Conservation (phyloP, 2,797 vertebrate species). For the Phaenicophaeus curvirostris region DNA sequence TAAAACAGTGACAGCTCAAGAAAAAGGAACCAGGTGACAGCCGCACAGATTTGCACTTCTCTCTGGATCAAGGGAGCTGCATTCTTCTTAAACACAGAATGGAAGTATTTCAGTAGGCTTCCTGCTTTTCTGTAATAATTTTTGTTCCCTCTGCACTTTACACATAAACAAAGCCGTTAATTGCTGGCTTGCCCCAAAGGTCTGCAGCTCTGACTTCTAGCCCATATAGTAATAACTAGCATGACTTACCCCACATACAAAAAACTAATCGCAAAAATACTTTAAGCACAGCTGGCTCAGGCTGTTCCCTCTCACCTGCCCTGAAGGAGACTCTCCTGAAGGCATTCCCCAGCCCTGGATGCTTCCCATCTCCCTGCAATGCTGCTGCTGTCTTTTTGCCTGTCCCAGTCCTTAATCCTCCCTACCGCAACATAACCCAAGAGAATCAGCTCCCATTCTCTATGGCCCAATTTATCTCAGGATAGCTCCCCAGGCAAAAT, state of each 20-base stretch:
- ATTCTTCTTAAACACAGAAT: not conserved
- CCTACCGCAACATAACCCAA: not conserved
- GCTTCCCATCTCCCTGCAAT: not conserved
- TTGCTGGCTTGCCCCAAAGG: not conserved
- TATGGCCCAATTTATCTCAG: not conserved
- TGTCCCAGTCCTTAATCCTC: not conserved
- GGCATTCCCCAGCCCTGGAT: not conserved
- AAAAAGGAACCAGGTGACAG: not conserved
- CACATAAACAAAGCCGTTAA: not conserved
- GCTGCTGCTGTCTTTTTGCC: not conserved
- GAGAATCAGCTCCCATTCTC: not conserved
- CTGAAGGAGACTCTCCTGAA: not conserved
- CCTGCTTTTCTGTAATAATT: not conserved
- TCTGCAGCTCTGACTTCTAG: not conserved
- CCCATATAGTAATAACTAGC: not conserved
- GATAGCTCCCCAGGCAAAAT: not conserved
- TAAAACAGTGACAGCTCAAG: not conserved
- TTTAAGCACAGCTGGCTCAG: not conserved
- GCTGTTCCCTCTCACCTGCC: not conserved
- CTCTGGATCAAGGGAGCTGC: not conserved
- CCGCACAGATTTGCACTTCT: not conserved
- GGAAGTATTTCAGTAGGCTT: not conserved
- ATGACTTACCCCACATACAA: not conserved
- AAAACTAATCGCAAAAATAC: not conserved
- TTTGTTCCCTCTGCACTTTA: not conserved